phyloP scores from a whole-genome alignment of 2,113 vertebrate genomes.

The Anoura caudifer region DNA sequence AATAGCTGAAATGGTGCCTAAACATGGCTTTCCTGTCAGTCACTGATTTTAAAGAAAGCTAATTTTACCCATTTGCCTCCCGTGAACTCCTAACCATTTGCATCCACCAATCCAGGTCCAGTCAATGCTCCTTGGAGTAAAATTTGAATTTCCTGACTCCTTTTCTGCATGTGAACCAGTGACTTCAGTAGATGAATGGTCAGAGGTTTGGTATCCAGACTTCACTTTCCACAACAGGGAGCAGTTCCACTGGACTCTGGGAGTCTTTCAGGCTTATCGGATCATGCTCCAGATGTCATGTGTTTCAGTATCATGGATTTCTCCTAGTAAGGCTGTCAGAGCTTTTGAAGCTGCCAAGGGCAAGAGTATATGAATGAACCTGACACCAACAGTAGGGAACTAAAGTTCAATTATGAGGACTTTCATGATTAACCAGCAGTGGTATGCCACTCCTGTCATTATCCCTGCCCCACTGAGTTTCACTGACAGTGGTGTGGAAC shows the following conservation, averaged over 20 bases:
- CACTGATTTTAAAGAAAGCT: conserved; percentile 1
- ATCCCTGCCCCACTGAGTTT: neutral
- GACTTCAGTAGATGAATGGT: neutral
- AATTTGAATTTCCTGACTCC: neutral
- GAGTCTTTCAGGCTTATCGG: neutral
- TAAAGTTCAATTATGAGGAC: neutral
- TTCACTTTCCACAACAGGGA: neutral
- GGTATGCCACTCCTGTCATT: conserved; percentile 2
- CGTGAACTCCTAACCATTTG: neutral
- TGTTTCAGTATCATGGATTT: neutral
- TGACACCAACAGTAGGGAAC: neutral
- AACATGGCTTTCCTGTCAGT: neutral
- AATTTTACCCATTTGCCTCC: neutral
- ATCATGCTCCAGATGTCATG: neutral
- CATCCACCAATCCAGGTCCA: neutral
- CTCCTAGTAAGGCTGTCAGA: neutral
- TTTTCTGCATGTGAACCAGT: neutral
- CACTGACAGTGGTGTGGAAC: neutral
- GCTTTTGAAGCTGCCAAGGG: neutral
- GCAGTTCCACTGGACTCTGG: neutral
- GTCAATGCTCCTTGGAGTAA: neutral
- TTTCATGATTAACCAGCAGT: conserved; percentile 56
- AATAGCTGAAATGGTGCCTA: neutral
- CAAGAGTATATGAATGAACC: neutral
- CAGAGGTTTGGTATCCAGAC: neutral